phyloP scores from a whole-genome alignment of 1,140 invertebrate species.

The Pinna nobilis region DNA sequence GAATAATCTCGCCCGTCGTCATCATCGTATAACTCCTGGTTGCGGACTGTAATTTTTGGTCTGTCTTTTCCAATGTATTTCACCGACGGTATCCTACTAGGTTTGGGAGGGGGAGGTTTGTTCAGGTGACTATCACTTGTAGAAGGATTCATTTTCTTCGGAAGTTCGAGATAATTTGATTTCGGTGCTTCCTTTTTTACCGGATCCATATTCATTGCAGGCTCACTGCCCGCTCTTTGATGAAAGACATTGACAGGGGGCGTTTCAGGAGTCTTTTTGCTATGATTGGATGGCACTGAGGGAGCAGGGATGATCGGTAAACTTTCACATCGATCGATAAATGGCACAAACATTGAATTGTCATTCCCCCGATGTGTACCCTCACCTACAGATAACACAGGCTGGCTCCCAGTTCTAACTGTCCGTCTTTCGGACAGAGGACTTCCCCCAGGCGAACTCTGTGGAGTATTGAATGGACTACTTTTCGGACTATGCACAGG shows the following conservation, averaged over 20 bases:
- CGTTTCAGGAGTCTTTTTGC: too few relatives aligned
- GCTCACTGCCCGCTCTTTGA: conserved; percentile 77
- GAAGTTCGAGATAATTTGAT: conserved; percentile 30
- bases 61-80: conserved; percentile 59
- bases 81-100: conserved; percentile 79
- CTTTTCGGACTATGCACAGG: conserved; percentile 44
- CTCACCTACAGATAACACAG: conserved; percentile 53
- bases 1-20: conserved; percentile 69
- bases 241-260: conserved; percentile 38
- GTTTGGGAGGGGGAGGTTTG: conserved; percentile 82
- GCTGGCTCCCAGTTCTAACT: conserved; percentile 60
- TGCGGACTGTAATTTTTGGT: conserved; percentile 62
- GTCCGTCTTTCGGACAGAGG: conserved; percentile 48
- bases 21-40: conserved; percentile 64
- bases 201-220: conserved; percentile 70
- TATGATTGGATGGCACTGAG: neutral
- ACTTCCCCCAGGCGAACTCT: conserved; percentile 47
- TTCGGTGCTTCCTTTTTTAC: conserved; percentile 13
- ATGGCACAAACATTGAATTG: conserved; percentile 32
- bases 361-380: neutral
- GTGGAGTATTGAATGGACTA: conserved; percentile 53
- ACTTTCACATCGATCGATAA: conserved; percentile 64
- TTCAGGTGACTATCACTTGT: conserved; percentile 66
- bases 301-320: conserved; percentile 51
- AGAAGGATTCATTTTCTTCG: conserved; percentile 37